These are phyloP conservation scores for Perizoma affinitatum DNA, from an alignment of 2,888 invertebrate genomes.

Conservation along the genomic window DNA sequence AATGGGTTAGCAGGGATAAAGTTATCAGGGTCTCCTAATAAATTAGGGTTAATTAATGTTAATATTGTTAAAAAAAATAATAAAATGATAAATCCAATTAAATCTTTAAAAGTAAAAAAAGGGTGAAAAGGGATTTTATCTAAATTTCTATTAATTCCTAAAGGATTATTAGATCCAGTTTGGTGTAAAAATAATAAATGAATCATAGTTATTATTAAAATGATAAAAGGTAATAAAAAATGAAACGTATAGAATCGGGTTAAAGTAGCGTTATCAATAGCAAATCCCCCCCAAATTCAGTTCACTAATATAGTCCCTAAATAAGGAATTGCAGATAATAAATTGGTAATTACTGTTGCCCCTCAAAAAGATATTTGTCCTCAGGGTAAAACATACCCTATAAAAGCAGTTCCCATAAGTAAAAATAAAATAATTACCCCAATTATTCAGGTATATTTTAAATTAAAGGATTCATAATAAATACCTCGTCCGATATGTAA, in stretches of 20 bases:
- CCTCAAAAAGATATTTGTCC: conserved; percentile 93
- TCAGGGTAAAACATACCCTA: conserved; percentile 91
- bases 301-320: conserved; percentile 85
- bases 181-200: conserved; percentile 88
- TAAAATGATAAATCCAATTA: conserved; percentile 85
- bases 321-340: conserved; percentile 89
- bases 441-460: conserved; percentile 85
- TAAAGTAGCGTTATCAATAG: conserved; percentile 88
- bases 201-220: conserved; percentile 84
- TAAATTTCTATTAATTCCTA: conserved; percentile 86
- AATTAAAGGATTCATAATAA: conserved; percentile 78
- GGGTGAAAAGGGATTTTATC: conserved; percentile 89
- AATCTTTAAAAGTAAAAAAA: conserved; percentile 87
- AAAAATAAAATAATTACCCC: conserved; percentile 87
- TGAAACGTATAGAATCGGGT: conserved; percentile 91
- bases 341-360: conserved; percentile 91
- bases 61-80: conserved; percentile 79
- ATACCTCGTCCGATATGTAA: conserved; percentile 87
- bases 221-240: conserved; percentile 89
- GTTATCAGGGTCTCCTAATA: conserved; percentile 89
- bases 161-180: conserved; percentile 86
- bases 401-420: conserved; percentile 89
- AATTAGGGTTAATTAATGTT: conserved; percentile 82
- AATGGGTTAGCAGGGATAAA: conserved; percentile 88
- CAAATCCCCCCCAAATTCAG: conserved; percentile 91